Percentiles rank a stretch among this genome's conserved stretches.
Conservation (phyloP, 2,797 vertebrate species). For the Phaenicophaeus curvirostris region DNA sequence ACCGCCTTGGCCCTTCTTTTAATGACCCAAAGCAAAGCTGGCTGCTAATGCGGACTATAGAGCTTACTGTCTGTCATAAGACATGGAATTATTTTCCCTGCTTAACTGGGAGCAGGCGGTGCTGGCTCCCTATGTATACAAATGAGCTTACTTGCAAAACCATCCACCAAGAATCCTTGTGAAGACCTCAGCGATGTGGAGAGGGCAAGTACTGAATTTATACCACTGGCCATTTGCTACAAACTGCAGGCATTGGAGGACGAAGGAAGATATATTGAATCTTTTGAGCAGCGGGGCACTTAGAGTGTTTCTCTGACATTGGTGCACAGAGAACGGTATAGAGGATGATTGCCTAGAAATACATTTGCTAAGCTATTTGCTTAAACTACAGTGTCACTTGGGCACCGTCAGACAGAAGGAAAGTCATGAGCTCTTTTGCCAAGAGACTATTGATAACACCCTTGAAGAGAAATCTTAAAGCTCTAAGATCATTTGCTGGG, state of each 20-base stretch:
- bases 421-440: slow-evolving; percentile 30
- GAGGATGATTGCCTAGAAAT: slow-evolving; percentile 5
- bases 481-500: slow-evolving; percentile 11
- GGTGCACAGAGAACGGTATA: background rate
- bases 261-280: background rate
- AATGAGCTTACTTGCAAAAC: background rate
- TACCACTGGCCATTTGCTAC: background rate
- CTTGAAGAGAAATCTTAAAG: slow-evolving; percentile 33
- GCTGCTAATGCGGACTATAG: background rate
- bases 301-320: background rate
- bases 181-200: background rate
- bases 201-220: background rate
- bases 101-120: background rate
- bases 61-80: background rate
- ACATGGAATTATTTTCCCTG: background rate
- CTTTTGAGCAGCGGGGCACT: background rate
- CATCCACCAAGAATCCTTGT: background rate
- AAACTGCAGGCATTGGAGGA: background rate
- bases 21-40: slow-evolving; percentile 43
- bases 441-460: background rate
- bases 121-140: background rate
- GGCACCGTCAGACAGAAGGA: slow-evolving; percentile 25
- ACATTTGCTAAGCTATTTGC: slow-evolving; percentile 45
- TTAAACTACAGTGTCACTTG: slow-evolving; percentile 38
- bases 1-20: background rate